Percentiles rank a stretch among this genome's conserved stretches.
These are phyloP conservation scores for Psilopsiagon aymara DNA, from an alignment of 2,113 vertebrate species.

Conservation along the genomic window DNA sequence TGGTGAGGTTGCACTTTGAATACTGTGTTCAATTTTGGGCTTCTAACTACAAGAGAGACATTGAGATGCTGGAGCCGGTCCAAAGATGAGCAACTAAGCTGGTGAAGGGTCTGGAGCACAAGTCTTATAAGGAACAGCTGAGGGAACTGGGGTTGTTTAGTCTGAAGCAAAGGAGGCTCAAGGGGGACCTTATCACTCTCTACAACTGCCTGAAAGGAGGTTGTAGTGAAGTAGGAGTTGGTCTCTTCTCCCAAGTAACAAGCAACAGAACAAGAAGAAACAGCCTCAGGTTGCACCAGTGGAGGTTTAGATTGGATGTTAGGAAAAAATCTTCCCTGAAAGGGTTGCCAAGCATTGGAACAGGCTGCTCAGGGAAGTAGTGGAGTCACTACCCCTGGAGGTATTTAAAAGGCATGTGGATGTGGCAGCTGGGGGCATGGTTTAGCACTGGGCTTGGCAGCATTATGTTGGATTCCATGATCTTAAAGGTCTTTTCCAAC, in stretches of 20 bases:
- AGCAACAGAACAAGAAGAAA: not conserved
- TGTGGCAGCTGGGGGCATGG: not conserved
- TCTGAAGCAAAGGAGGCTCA: not conserved
- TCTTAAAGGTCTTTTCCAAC: not conserved
- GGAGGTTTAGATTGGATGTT: not conserved
- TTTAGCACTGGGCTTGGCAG: not conserved
- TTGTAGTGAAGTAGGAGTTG: not conserved
- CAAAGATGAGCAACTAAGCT: not conserved
- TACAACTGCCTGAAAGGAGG: not conserved
- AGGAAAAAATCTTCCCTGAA: not conserved
- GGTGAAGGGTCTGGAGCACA: not conserved
- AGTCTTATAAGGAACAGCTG: not conserved
- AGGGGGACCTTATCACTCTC: not conserved
- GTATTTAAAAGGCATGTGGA: not conserved
- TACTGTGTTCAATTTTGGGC: not conserved
- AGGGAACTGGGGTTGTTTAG: not conserved
- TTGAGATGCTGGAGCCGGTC: not conserved
- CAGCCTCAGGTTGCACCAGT: not conserved
- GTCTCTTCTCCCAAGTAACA: not conserved
- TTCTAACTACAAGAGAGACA: not conserved
- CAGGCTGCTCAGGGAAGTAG: not conserved
- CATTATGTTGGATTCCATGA: not conserved
- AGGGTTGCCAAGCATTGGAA: not conserved
- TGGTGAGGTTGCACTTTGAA: not conserved
- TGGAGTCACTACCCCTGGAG: not conserved